Conservation (phyloP, 2,113 vertebrate species). For the Protomyctophum bolini region DNA sequence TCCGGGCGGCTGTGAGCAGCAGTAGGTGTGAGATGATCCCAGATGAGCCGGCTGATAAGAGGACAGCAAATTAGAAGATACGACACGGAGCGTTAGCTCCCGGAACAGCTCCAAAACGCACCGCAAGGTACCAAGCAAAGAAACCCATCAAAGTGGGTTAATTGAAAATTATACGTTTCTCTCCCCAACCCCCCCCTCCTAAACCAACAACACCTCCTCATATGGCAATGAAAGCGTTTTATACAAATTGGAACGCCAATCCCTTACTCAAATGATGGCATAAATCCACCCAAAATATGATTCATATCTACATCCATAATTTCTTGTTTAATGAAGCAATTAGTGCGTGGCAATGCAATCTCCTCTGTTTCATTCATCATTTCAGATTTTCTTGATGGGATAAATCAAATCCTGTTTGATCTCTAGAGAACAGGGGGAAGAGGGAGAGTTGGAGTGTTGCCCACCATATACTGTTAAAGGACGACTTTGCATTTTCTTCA, state of each 20-base stretch:
- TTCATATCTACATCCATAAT: too few species aligned
- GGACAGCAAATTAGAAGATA: slow-evolving; percentile 39
- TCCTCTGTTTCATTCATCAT: too few species aligned
- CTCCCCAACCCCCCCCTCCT: neutral
- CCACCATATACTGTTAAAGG: too few species aligned
- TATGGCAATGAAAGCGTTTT: neutral
- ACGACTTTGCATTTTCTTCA: too few species aligned
- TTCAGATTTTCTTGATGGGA: too few species aligned
- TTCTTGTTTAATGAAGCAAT: too few species aligned
- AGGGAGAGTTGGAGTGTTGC: too few species aligned
- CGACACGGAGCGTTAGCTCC: slow-evolving; percentile 37
- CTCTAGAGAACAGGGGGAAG: too few species aligned
- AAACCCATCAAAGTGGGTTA: slow-evolving; percentile 61
- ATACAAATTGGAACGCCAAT: neutral
- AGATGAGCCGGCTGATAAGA: slow-evolving; percentile 41
- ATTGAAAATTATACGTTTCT: slow-evolving; percentile 58
- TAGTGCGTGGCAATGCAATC: too few species aligned
- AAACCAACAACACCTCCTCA: neutral
- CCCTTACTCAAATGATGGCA: too few species aligned
- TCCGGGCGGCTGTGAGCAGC: slow-evolving; percentile 34
- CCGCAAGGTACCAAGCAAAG: neutral
- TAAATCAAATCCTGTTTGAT: too few species aligned
- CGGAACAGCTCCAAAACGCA: slow-evolving; percentile 29
- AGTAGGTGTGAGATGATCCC: slow-evolving; percentile 53
- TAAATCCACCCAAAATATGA: too few species aligned